Evolutionary conservation across 2,888 invertebrate species (phyloP), one percentile per base, ranked within the genome.

Genomic region (Patella depressa): DNA sequence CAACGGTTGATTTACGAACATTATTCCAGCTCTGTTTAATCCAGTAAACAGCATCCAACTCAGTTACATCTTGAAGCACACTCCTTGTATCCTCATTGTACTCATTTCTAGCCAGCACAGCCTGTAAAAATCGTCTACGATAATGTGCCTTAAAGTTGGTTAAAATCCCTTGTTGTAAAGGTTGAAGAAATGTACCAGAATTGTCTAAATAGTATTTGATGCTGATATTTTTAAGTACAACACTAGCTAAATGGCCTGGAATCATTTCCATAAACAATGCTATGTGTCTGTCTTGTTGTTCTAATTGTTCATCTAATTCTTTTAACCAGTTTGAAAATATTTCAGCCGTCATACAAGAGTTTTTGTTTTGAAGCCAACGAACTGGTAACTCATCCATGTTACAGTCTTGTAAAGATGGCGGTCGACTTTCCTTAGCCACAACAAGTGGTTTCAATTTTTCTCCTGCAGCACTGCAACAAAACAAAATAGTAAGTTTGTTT

Each of bases 191-290:
- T 53, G 78, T 74, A 12, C 78, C 54, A 7, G 80, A 78, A 72
- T 78, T 74, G 55, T 80, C 80, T 78, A 80, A 71, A 70, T 76
- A 80, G 73, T 78, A 80, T 72, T 80, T 78, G 72, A 80, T 76
- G 34, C 76, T 78, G 71, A 78, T 73, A 57, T 80, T 76, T 59
- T 78, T 80, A 72, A 80, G 74, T 55, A 80, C 71, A 4, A 73
- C 65, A n/a, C 74, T 74, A 45, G 78, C 75, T 55, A 80, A 78
- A 71, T 80, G 80, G 17, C 72, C 74, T 2, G 80, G 80, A 11
- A 76, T 75, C 80, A 80, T 80, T 65, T 80, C 80, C 80, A 80
- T 78, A 71, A 80, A 80, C 53, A 80, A 59, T 11, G 80, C 80
- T 53, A 80, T 80, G 72, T 76, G 74, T 29, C 80, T 73, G 24